phyloP scores from a whole-genome alignment of 2,888 invertebrate genomes.

The Acleris laterana region DNA sequence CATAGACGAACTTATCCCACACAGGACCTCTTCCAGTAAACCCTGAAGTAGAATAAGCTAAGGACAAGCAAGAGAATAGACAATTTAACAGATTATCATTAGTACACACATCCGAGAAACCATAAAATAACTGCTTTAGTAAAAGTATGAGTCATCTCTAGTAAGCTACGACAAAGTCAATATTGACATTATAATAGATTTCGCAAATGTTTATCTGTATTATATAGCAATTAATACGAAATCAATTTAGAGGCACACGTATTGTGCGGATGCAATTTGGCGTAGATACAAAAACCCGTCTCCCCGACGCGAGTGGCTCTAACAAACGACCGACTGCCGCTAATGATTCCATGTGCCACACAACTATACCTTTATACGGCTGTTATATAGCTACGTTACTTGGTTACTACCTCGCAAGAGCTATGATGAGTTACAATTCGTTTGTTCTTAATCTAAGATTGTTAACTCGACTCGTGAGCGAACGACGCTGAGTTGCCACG shows the following conservation, averaged over 20 bases:
- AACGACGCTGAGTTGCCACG: neutral
- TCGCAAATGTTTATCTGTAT: constrained; percentile 18
- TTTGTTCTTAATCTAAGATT: constrained; percentile 28
- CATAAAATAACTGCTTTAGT: no score
- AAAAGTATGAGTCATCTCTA: neutral
- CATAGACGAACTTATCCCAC: no score
- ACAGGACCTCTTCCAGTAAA: no score
- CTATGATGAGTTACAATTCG: constrained; percentile 42
- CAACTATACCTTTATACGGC: constrained; percentile 41
- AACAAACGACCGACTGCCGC: constrained; percentile 82
- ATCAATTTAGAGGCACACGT: constrained; percentile 78
- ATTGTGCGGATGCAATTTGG: constrained; percentile 83
- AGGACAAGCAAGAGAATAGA: no score
- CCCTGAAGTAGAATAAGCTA: no score
- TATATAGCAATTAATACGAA: constrained; percentile 74
- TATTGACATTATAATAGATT: constrained; percentile 3
- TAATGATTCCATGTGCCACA: constrained; percentile 76
- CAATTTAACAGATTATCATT: no score
- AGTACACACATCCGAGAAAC: no score
- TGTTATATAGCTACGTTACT: constrained; percentile 32
- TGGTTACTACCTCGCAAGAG: constrained; percentile 31
- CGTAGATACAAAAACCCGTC: constrained; percentile 79
- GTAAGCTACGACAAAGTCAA: neutral
- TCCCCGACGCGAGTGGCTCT: constrained; percentile 75
- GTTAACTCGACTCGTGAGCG: constrained; percentile 10